These are phyloP conservation scores for Typhlomys cinereus DNA, from an alignment of 2,113 vertebrate genomes.

Conservation along the genomic window DNA sequence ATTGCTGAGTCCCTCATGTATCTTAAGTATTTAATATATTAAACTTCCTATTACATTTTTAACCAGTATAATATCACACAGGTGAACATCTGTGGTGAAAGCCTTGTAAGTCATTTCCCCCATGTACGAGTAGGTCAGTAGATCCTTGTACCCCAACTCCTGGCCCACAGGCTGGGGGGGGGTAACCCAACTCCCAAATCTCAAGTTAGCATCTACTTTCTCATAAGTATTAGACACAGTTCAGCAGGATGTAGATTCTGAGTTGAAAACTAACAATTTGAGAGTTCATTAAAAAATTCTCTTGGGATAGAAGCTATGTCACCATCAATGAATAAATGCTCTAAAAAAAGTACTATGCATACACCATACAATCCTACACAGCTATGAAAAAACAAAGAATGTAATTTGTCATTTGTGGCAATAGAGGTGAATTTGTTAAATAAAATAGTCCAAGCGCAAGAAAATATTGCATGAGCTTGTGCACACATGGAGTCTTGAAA, in stretches of 20 bases:
- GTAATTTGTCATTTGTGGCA: not conserved
- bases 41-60: not conserved
- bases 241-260: not conserved
- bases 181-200: not conserved
- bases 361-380: not conserved
- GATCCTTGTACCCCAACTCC: not conserved
- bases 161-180: not conserved
- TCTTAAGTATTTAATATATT: not conserved
- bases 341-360: not conserved
- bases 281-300: no score
- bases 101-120: not conserved
- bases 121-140: not conserved
- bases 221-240: not conserved
- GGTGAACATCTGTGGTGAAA: not conserved
- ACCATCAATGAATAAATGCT: not conserved
- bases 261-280: not conserved
- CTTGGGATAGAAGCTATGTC: no score
- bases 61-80: not conserved
- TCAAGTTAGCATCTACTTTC: not conserved
- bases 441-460: no score
- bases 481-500: not conserved
- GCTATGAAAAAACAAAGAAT: not conserved
- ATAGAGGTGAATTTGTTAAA: not conserved
- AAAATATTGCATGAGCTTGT: not conserved
- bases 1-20: not conserved